A percentile compares a stretch with the other conserved stretches of the same genome.
Evolutionary conservation across 2,888 invertebrate genomes (phyloP).

Genomic region (Ochropleura leucogaster): DNA sequence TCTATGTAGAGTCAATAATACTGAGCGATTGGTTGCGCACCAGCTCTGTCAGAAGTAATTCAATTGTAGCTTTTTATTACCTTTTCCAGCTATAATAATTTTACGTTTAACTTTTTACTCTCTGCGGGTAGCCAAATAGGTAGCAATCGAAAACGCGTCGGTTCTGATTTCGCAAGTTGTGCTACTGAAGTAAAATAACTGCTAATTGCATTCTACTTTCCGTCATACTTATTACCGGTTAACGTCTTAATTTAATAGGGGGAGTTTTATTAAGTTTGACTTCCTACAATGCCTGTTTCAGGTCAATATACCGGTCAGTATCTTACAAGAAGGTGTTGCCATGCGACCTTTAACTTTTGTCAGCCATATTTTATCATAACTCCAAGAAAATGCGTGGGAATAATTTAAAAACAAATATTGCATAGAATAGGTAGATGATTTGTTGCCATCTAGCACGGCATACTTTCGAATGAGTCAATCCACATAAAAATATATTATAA

Average conservation of each 20-base stretch:
- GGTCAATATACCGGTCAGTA: constrained; percentile 3
- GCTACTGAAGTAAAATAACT: not conserved
- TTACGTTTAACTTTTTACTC: constrained; percentile 18
- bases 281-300: not conserved
- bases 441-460: constrained; percentile 13
- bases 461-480: constrained; percentile 26
- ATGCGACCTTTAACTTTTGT: not conserved
- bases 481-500: constrained; percentile 43
- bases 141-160: not conserved
- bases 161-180: not conserved
- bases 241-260: not conserved
- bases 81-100: constrained; percentile 28
- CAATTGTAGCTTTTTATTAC: constrained; percentile 33
- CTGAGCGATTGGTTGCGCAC: constrained; percentile 42
- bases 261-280: not conserved
- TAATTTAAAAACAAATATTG: constrained; percentile 13
- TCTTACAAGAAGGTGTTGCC: not conserved
- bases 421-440: constrained; percentile 30
- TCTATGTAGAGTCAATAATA: constrained; percentile 41
- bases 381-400: constrained; percentile 13
- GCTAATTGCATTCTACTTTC: not conserved
- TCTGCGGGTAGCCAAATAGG: not conserved
- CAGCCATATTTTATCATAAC: not conserved
- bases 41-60: constrained; percentile 36
- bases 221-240: not conserved